Conservation (phyloP, 92 coral and sea anemone genomes). For the Phenganax marumi region DNA sequence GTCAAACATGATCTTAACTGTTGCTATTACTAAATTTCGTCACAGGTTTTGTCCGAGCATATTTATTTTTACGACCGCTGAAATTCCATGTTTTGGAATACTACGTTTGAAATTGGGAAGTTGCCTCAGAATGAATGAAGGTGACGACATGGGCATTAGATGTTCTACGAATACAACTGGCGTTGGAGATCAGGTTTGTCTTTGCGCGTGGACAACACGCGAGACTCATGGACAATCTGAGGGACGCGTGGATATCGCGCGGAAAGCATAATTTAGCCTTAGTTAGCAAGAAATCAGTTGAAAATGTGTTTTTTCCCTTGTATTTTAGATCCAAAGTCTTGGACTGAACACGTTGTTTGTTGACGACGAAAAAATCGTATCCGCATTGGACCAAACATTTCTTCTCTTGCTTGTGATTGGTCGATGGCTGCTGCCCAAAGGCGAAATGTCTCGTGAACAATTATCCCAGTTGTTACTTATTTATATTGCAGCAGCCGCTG, state of each 20-base stretch:
- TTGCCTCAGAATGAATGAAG: constrained; percentile 1
- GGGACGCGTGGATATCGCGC: too few species aligned
- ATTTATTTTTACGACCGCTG: constrained; percentile 78
- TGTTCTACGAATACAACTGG: constrained; percentile 22
- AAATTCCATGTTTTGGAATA: constrained; percentile 68
- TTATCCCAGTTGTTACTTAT: constrained; percentile 82
- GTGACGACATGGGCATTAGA: neutral
- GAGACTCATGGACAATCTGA: too few species aligned
- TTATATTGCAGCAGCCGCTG: constrained; percentile 92
- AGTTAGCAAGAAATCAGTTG: neutral
- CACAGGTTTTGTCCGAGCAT: constrained; percentile 91
- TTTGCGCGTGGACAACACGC: neutral
- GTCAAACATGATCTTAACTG: too few species aligned
- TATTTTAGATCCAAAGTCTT: constrained; percentile 18
- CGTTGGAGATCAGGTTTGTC: constrained; percentile 2
- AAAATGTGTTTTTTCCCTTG: neutral
- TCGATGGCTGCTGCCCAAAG: constrained; percentile 94
- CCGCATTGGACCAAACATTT: constrained; percentile 87
- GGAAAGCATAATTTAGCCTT: neutral
- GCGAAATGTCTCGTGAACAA: constrained; percentile 88
- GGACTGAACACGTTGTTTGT: constrained; percentile 11
- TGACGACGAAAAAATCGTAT: constrained; percentile 77
- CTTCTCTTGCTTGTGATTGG: constrained; percentile 87
- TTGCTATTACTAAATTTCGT: too few species aligned
- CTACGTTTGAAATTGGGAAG: constrained; percentile 24